These are phyloP conservation scores for Drosophila kikkawai DNA, from an alignment of 1,140 invertebrate genomes.

Conservation along the genomic window DNA sequence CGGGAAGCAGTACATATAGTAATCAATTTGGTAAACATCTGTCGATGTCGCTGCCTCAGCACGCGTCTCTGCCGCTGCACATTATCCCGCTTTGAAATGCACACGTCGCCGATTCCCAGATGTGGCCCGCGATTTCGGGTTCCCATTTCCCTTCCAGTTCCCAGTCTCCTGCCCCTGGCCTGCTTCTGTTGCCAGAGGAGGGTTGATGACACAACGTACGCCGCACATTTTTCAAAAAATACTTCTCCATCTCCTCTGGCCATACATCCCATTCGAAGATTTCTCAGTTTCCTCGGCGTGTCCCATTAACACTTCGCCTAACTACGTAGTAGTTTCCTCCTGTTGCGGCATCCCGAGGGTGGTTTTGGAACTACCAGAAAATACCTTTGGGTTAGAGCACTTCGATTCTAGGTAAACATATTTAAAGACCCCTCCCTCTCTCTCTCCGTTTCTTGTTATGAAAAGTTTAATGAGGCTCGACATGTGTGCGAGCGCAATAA, in stretches of 20 bases:
- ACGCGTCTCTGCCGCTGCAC: conserved; percentile 70
- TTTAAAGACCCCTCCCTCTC: conserved; percentile 27
- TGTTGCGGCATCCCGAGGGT: conserved; percentile 41
- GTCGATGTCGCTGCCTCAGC: conserved; percentile 60
- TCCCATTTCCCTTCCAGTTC: conserved; percentile 2
- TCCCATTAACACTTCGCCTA: conserved; percentile 78
- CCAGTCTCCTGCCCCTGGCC: not conserved
- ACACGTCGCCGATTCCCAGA: conserved; percentile 76
- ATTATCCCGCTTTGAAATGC: conserved; percentile 76
- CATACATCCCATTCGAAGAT: conserved; percentile 40
- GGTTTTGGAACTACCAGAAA: conserved; percentile 36
- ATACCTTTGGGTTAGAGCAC: conserved; percentile 42
- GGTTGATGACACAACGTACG: conserved; percentile 72
- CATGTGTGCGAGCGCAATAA: conserved; percentile 48
- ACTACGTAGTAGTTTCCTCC: conserved; percentile 43
- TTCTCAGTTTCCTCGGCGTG: conserved; percentile 56
- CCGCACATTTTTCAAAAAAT: conserved; percentile 68
- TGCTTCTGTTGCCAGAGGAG: conserved; percentile 31
- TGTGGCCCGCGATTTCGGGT: conserved; percentile 41
- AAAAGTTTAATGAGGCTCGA: conserved; percentile 71
- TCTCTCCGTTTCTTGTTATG: conserved; percentile 48
- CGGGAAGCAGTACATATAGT: conserved; percentile 32
- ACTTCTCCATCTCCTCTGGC: conserved; percentile 12
- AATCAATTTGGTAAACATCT: conserved; percentile 83
- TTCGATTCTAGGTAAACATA: conserved; percentile 59